Evolutionary conservation across 1,140 invertebrate species (phyloP), one percentile per base, ranked within the genome.

Genomic region (Drosophila parabipectinata): DNA sequence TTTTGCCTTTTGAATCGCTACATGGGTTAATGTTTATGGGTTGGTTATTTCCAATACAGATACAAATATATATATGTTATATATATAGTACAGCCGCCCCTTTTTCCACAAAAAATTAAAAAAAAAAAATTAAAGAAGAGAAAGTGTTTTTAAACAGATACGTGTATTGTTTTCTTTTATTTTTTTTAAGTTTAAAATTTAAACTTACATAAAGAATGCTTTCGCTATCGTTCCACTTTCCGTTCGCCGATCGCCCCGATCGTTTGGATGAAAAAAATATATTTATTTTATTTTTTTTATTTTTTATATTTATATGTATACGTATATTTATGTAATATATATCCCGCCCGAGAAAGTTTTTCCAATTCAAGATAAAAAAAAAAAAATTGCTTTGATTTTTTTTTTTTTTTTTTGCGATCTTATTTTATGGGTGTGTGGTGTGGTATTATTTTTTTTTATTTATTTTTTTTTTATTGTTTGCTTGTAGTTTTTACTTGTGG

Each of bases 281-380:
- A 48, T 59, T 39, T 72, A 15, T 62, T 56, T 60, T 56, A 18
- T 37, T 37, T 37, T 12, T 51, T 37, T 37, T 12, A 4, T 37
- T 12, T 37, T 37, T 12, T 37, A 12, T 37, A 37, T 37, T 4
- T 37, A 37, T 37, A 4, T 37, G 10, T 37, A 44, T 44, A 44
- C n/a, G 15, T 44, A 44, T 44, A 44, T 44, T 15, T 37, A 37
- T 37, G 4, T 14, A 14, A 21, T 41, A 30, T 63, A 34, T 51
- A 63, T 62, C 71, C 71, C 71, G 71, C 71, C 69, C 71, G 45
- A 73, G 71, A 73, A 62, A 50, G n/a, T 37, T 8, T 52, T 34
- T 30, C 26, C 48, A 63, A 72, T 72, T 37, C 34, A 37, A 37
- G 10, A 12, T 3, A 37, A 37, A 37, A 37, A 37, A 37, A 73